Conservation (phyloP, 2,113 vertebrate species). For the Myotis yumanensis region DNA sequence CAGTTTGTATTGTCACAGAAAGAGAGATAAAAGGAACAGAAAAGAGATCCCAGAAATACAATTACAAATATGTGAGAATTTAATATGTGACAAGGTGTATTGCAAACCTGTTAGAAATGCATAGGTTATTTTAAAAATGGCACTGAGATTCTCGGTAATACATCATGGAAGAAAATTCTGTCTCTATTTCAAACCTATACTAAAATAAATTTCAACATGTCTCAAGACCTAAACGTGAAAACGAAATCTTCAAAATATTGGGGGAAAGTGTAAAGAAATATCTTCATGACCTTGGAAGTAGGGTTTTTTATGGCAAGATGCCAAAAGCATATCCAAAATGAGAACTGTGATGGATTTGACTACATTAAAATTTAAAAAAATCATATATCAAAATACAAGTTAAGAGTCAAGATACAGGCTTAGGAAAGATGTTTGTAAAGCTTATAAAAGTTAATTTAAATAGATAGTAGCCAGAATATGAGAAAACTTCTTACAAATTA, state of each 20-base stretch:
- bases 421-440: constrained; percentile 23
- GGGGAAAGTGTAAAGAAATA: constrained; percentile 11
- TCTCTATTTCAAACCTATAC: constrained; percentile 8
- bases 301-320: constrained; percentile 24
- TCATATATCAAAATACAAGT: constrained; percentile 29
- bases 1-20: not conserved
- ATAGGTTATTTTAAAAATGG: constrained; percentile 5
- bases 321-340: not conserved
- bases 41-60: constrained; percentile 20
- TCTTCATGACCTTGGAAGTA: constrained; percentile 4
- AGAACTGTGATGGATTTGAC: constrained; percentile 20
- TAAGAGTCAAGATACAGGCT: constrained; percentile 48
- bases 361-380: constrained; percentile 47
- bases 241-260: constrained; percentile 24
- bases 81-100: not conserved
- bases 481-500: constrained; percentile 32
- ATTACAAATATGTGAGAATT: not conserved
- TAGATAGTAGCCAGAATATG: constrained; percentile 36
- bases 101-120: not conserved
- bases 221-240: not conserved
- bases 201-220: constrained; percentile 20
- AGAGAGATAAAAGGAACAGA: constrained; percentile 8
- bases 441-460: constrained; percentile 7
- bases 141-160: not conserved
- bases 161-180: constrained; percentile 5